Evolutionary conservation across 2,888 invertebrate species (phyloP), one percentile per base, ranked within the genome.

Genomic region (Allophyes oxyacanthae): DNA sequence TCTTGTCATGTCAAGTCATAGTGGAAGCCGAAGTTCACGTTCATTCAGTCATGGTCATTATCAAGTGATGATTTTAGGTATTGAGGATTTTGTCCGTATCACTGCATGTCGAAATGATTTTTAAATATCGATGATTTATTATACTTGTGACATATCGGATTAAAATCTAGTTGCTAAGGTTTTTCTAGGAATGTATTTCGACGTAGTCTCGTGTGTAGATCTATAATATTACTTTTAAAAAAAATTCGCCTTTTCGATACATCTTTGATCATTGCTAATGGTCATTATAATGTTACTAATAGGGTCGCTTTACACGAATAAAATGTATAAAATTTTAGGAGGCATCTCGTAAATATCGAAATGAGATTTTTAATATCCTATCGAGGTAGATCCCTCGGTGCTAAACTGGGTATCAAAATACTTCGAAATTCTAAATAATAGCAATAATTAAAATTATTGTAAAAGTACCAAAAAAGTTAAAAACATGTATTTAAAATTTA

Each of bases 251-350:
- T 59, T 14, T 36, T 66, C 60, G 58, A 41, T 68, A 59, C 57
- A 66, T 36, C 42, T 60, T 41, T 50, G 13, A 56, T 42, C 50
- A 67, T 71, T 75, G 62, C 38, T 50, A 59, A 63, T 66, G 26
- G 26, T 50, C 42, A 63, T 5, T 58, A 34, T 66, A 64, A 64
- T 69, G 43, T 43, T 69, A 75, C 74, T 78, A 78, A 79, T 71
- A 65, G 70, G 57, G 33, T 50, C 25, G 78, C 75, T 81, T 77
- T 65, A 62, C 44, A 55, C 68, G 52, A 53, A 65, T 62, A 64
- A 57, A 64, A 64, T 55, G 38, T 59, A 59, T 60, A 57, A 58
- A 64, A 63, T 67, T 78, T 80, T 78, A 62, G 78, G 70, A 78
- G 80, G 79, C 81, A 75, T 78, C 63, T 78, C 75, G 51, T 40